Percentiles rank a stretch among this genome's conserved stretches.
phyloP scores from a whole-genome alignment of 1,140 invertebrate genomes.

The Galendromus occidentalis region DNA sequence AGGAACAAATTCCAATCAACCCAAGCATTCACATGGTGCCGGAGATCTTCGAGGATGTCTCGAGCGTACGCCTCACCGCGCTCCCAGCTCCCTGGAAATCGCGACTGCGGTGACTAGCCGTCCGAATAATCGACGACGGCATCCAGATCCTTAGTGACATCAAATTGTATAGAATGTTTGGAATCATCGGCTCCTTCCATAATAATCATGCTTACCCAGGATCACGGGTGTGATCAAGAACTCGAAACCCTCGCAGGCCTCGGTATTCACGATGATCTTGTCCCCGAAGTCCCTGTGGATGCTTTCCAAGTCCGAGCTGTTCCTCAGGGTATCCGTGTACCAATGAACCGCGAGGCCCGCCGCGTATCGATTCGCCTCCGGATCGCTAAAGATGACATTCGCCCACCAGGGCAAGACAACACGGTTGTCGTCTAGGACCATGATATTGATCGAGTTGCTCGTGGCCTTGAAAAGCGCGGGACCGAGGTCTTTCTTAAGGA shows the following conservation, averaged over 20 bases:
- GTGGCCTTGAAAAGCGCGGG: constrained; percentile 40
- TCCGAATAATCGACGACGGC: too few species aligned
- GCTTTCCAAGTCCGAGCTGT: constrained; percentile 32
- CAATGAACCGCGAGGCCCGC: constrained; percentile 60
- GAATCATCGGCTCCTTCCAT: too few species aligned
- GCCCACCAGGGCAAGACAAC: constrained; percentile 40
- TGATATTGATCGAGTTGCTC: constrained; percentile 37
- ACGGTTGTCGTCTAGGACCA: constrained; percentile 51
- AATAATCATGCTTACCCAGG: neutral
- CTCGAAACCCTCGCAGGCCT: constrained; percentile 42
- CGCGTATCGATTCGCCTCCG: constrained; percentile 41
- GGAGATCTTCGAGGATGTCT: constrained; percentile 42
- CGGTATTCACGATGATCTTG: constrained; percentile 51
- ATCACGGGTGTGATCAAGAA: constrained; percentile 16
- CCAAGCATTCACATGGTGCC: constrained; percentile 46
- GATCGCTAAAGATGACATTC: constrained; percentile 29
- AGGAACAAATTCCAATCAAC: constrained; percentile 74
- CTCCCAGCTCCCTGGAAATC: constrained; percentile 48
- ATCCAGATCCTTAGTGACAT: too few species aligned
- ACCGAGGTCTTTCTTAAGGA: constrained; percentile 44
- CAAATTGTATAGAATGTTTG: too few species aligned
- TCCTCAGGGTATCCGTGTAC: constrained; percentile 40
- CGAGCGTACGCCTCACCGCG: constrained; percentile 44
- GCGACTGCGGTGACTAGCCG: too few species aligned
- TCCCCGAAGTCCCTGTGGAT: constrained; percentile 40